Percentiles rank a stretch among this genome's conserved stretches.
Evolutionary conservation across 2,797 vertebrate genomes (phyloP).

Genomic region (Pangasius djambal): DNA sequence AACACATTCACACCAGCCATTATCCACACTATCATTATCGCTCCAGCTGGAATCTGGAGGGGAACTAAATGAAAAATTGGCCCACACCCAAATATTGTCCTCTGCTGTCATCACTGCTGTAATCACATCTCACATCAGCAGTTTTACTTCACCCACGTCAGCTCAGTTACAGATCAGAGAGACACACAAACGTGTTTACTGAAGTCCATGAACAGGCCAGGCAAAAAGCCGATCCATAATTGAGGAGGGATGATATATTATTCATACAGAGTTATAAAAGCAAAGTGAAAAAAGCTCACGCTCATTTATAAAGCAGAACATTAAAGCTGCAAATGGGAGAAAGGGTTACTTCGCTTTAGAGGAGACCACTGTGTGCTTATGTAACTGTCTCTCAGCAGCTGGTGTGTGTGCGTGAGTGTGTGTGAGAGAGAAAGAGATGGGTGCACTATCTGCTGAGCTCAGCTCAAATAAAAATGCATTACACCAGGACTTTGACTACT

Average conservation of each 20-base stretch:
- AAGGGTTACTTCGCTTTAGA: slow-evolving; percentile 30
- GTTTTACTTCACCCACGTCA: background rate
- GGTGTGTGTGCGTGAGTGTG: background rate
- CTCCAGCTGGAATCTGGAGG: background rate
- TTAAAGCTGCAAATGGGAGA: slow-evolving; percentile 39
- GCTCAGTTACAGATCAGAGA: slow-evolving; percentile 23
- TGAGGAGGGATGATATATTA: slow-evolving; percentile 33
- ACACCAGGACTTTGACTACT: background rate
- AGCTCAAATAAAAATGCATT: slow-evolving; percentile 18
- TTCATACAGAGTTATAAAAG: slow-evolving; percentile 38
- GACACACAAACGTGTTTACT: slow-evolving; percentile 2
- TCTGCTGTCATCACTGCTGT: background rate
- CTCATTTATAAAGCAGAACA: slow-evolving; percentile 39
- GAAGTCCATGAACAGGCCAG: background rate
- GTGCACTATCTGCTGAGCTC: slow-evolving; percentile 26
- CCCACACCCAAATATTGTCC: slow-evolving; percentile 8
- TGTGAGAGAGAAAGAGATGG: slow-evolving; percentile 30
- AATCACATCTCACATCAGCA: slow-evolving; percentile 26
- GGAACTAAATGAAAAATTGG: slow-evolving; percentile 4
- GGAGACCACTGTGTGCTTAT: slow-evolving; percentile 11
- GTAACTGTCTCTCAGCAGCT: slow-evolving; percentile 36
- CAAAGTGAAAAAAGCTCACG: background rate
- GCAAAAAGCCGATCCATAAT: slow-evolving; percentile 32
- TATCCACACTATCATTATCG: background rate
- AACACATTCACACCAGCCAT: background rate